Evolutionary conservation across 1,140 invertebrate species (phyloP).

Genomic region (Apis cerana): DNA sequence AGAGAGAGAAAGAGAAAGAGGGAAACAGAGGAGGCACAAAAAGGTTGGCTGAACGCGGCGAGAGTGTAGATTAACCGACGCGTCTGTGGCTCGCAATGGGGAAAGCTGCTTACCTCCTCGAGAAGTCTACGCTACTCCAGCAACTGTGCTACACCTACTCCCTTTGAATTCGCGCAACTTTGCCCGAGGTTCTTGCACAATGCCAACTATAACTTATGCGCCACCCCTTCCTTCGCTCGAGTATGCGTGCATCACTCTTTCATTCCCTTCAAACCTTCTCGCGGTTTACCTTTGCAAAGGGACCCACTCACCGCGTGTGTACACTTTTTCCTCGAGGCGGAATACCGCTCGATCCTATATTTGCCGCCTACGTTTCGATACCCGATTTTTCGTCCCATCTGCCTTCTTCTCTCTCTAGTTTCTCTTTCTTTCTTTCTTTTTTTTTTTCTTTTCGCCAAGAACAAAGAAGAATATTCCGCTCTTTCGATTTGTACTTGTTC

Average conservation of each 20-base stretch:
- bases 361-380: no score
- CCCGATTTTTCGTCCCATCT: no score
- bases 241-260: conserved; percentile 28
- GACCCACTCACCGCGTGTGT: conserved; percentile 1
- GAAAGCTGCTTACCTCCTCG: conserved; percentile 41
- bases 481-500: no score
- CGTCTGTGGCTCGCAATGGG: conserved; percentile 36
- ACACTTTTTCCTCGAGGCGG: background rate
- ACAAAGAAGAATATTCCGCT: no score
- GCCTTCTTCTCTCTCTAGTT: no score
- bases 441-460: no score
- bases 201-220: conserved; percentile 69
- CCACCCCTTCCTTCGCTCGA: conserved; percentile 10
- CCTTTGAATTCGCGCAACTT: conserved; percentile 58
- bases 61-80: conserved; percentile 46
- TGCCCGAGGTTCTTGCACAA: conserved; percentile 62
- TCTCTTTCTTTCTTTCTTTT: no score
- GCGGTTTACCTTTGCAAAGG: conserved; percentile 32
- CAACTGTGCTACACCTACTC: conserved; percentile 23
- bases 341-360: no score
- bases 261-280: conserved; percentile 25
- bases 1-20: background rate
- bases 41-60: conserved; percentile 55
- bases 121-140: conserved; percentile 23
- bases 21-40: background rate